A percentile compares a stretch with the other conserved stretches of the same genome.
phyloP scores from a whole-genome alignment of 2,113 vertebrate genomes.

The Ceuthmochares aereus region DNA sequence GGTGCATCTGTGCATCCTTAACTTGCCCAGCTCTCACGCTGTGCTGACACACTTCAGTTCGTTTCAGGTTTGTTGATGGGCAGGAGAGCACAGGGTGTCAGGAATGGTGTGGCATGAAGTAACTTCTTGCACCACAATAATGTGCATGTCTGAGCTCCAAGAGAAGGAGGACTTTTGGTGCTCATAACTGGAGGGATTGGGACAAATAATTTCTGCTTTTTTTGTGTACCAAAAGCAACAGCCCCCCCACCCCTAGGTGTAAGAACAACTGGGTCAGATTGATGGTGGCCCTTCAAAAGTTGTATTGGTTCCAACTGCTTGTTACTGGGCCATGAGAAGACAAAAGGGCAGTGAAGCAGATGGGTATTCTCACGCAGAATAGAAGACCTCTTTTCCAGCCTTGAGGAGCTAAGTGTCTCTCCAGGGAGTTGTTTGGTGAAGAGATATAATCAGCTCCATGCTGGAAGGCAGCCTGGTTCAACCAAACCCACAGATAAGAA shows the following conservation, averaged over 20 bases:
- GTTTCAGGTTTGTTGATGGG: not conserved
- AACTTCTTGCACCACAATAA: not conserved
- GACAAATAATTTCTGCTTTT: not conserved
- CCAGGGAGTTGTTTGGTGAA: not conserved
- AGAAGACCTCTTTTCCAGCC: not conserved
- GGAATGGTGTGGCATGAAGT: rapidly evolving
- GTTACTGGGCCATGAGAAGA: not conserved
- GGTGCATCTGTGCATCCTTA: not conserved
- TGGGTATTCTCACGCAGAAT: not conserved
- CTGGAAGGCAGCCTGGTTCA: not conserved
- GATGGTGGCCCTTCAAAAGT: not conserved
- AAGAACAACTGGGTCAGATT: not conserved
- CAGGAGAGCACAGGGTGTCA: not conserved
- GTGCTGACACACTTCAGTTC: not conserved
- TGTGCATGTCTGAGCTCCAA: not conserved
- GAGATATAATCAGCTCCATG: not conserved
- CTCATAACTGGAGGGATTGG: not conserved
- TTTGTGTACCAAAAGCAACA: not conserved
- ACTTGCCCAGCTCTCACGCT: not conserved
- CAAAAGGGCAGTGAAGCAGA: not conserved
- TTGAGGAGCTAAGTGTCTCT: not conserved
- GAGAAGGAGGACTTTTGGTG: not conserved
- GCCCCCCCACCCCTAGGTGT: rapidly evolving
- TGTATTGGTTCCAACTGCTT: not conserved
- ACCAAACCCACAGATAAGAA: not conserved